Base-by-base conservation (phyloP, 2,797 vertebrate genomes). In the Erithacus rubecula region DNA sequence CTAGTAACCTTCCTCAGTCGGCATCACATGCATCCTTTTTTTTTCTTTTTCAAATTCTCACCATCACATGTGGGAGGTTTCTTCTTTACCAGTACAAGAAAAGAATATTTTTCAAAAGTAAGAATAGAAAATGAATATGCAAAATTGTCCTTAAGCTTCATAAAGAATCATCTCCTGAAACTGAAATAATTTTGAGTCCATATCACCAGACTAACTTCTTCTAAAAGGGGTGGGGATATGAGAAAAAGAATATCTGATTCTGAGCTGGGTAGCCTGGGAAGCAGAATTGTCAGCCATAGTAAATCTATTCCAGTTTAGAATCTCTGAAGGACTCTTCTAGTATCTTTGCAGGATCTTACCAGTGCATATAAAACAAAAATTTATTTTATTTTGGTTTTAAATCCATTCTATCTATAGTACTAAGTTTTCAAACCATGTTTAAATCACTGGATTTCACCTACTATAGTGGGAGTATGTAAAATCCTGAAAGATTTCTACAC, bases 81-180 rank as follows among this genome's bases (percentile, higher is more conserved):
- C 65, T 90, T 52, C 71, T 87, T 77, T 68, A 76, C 24, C 67
- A 86, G 64, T 80, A 80, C 5, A 87, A 77, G 71, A 74, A 83
- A 82, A 70, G 10, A 91, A 34, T 47, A 37, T 58, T 91, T 92
- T 85, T 91, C 36, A 81, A 80, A 90, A 94, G 62, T 70, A 79
- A 91, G 68, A 95, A 59, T 29, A 90, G 84, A 87, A 93, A 91
- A 44, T 60, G 59, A 83, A 30, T 80, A 80, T 68, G 46, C 80
- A 82, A 90, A 95, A 78, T 69, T 72, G 30, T 75, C 60, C 32
- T 75, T 64, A 78, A 72, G 11, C 37, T 90, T 91, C 71, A 70
- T 39, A 87, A 63, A 39, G 55, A 80, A 69, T 47, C 23, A 65
- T 36, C n/a, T 76, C n/a, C 56, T 65, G 29, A 80, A 58, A 68